Conservation (phyloP, 1,140 invertebrate species). For the Hylaeus anthracinus region DNA sequence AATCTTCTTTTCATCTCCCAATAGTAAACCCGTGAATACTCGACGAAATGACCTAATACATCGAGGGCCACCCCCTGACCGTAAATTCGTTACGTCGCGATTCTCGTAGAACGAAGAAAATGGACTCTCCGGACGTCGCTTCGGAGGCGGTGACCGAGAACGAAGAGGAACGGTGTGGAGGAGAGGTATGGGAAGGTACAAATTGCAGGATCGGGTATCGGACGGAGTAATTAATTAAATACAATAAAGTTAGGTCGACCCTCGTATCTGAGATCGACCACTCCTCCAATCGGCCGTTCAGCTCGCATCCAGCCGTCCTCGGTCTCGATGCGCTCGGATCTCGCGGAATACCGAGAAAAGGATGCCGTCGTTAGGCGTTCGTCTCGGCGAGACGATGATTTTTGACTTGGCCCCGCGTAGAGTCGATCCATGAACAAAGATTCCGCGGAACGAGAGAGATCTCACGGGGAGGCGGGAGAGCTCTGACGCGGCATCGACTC, state of each 20-base stretch:
- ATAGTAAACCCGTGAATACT: too few species aligned
- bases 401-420: constrained; percentile 35
- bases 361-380: constrained; percentile 21
- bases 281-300: constrained; percentile 69
- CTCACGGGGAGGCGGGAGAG: neutral
- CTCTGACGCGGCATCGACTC: neutral
- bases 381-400: constrained; percentile 29
- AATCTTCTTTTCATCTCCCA: too few species aligned
- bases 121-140: constrained; percentile 35
- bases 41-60: neutral
- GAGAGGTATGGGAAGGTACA: constrained; percentile 59
- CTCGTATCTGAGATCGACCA: constrained; percentile 72
- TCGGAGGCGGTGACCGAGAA: constrained; percentile 45
- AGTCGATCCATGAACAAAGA: constrained; percentile 33
- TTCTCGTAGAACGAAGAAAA: constrained; percentile 9
- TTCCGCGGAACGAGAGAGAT: constrained; percentile 31
- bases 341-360: constrained; percentile 57
- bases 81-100: constrained; percentile 3
- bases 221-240: constrained; percentile 75
- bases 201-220: constrained; percentile 73
- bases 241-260: constrained; percentile 73
- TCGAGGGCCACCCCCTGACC: neutral
- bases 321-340: constrained; percentile 52
- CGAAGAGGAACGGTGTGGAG: constrained; percentile 17
- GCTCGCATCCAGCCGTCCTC: constrained; percentile 47